phyloP scores from a whole-genome alignment of 2,113 vertebrate species.

The Myotis brandtii region DNA sequence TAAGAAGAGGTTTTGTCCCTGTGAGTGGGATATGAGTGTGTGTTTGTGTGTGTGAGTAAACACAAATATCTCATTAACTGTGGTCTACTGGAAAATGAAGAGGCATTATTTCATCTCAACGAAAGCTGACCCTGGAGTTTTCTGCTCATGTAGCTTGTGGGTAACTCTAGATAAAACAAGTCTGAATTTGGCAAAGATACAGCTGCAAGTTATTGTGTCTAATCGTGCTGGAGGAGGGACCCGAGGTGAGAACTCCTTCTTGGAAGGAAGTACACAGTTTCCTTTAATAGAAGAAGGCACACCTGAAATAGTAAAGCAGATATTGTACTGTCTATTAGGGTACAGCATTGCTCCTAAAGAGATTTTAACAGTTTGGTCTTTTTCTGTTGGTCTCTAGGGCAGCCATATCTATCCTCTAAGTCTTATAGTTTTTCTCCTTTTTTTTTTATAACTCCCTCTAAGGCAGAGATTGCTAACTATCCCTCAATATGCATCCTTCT shows the following conservation, averaged over 20 bases:
- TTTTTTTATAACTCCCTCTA: background rate
- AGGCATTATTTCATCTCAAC: background rate
- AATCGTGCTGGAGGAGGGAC: background rate
- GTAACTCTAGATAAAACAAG: background rate
- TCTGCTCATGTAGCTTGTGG: background rate
- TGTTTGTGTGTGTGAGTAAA: background rate
- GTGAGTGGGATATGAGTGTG: background rate
- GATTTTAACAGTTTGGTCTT: slow-evolving; percentile 8
- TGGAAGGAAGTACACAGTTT: background rate
- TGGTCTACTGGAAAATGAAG: background rate
- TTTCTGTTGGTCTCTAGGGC: background rate
- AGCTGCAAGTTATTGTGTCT: background rate
- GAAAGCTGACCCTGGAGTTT: background rate
- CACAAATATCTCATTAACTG: background rate
- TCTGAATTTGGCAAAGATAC: background rate
- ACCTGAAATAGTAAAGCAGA: background rate
- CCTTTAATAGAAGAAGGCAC: background rate
- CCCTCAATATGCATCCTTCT: background rate
- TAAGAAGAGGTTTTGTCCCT: background rate
- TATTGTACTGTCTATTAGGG: background rate
- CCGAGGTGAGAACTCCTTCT: background rate
- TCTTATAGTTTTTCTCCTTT: background rate
- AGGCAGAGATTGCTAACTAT: background rate
- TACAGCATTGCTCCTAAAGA: background rate
- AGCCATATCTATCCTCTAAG: background rate